Conservation (phyloP, 2,113 vertebrate genomes). For the Morone chrysops region DNA sequence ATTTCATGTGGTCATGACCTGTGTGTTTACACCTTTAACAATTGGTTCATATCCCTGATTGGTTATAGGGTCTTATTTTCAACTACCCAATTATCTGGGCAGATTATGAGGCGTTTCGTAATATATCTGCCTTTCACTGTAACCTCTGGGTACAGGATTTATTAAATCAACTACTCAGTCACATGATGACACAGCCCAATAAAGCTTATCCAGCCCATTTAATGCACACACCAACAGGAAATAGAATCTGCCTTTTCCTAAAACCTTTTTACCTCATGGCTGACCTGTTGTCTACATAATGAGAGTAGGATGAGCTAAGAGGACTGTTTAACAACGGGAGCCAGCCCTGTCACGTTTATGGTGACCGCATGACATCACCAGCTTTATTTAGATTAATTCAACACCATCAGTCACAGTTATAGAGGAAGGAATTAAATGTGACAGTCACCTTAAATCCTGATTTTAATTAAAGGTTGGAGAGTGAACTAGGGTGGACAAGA, state of each 20-base stretch:
- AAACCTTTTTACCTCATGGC: slow-evolving; percentile 27
- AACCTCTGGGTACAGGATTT: slow-evolving; percentile 62
- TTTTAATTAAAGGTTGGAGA: slow-evolving; percentile 75
- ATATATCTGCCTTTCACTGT: slow-evolving; percentile 53
- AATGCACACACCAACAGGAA: slow-evolving; percentile 27
- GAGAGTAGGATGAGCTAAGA: slow-evolving; percentile 64
- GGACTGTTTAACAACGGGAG: slow-evolving; percentile 72
- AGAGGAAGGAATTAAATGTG: slow-evolving; percentile 77
- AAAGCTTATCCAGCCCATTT: slow-evolving; percentile 60
- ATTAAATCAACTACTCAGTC: slow-evolving; percentile 58
- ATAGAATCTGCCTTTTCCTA: slow-evolving; percentile 16
- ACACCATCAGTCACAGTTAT: slow-evolving; percentile 79
- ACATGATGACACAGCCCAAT: slow-evolving; percentile 56
- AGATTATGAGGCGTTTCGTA: slow-evolving; percentile 53
- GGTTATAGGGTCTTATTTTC: slow-evolving; percentile 66
- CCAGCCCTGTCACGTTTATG: slow-evolving; percentile 72
- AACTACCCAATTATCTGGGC: slow-evolving; percentile 63
- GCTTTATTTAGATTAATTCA: slow-evolving; percentile 76
- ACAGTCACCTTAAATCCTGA: slow-evolving; percentile 71
- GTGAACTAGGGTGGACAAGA: background rate
- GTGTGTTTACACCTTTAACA: slow-evolving; percentile 69
- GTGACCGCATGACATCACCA: slow-evolving; percentile 78
- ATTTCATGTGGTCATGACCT: slow-evolving; percentile 68
- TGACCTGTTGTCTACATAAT: slow-evolving; percentile 53
- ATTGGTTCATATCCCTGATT: slow-evolving; percentile 51